Evolutionary conservation across 2,797 vertebrate genomes (phyloP).

Genomic region (Etheostoma perlongum): DNA sequence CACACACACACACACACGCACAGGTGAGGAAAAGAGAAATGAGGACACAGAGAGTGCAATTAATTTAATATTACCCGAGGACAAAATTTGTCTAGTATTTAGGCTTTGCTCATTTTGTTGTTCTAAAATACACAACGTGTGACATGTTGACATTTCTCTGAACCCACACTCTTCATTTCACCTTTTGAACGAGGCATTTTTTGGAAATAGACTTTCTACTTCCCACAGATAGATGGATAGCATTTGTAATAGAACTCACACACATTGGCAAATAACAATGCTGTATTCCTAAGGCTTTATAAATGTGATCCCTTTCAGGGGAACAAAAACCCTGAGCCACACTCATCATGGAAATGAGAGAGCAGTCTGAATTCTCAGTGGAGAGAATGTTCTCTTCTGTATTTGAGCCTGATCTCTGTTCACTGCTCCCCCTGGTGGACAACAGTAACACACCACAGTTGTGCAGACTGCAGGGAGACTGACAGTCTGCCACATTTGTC

Average conservation of each 20-base stretch:
- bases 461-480: conserved; percentile 44
- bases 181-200: background rate
- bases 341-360: conserved; percentile 10
- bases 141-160: background rate
- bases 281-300: conserved; percentile 13
- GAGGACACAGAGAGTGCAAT: conserved; percentile 16
- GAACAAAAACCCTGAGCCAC: conserved; percentile 27
- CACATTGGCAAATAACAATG: conserved; percentile 10
- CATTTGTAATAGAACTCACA: background rate
- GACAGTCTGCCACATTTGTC: conserved; percentile 45
- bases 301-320: conserved; percentile 23
- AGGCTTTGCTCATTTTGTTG: background rate
- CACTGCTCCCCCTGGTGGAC: conserved; percentile 77
- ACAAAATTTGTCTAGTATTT: background rate
- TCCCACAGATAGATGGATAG: background rate
- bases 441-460: background rate
- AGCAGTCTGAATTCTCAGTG: conserved; percentile 18
- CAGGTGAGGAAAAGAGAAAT: conserved; percentile 11
- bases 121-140: background rate
- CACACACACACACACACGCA: conserved; percentile 4
- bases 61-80: conserved; percentile 6
- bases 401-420: conserved; percentile 22
- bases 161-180: background rate
- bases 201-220: background rate
- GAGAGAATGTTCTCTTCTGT: conserved; percentile 36